Percentiles rank a stretch among this genome's conserved stretches.
Evolutionary conservation across 2,797 vertebrate species (phyloP).

Genomic region (Siniperca scherzeri): DNA sequence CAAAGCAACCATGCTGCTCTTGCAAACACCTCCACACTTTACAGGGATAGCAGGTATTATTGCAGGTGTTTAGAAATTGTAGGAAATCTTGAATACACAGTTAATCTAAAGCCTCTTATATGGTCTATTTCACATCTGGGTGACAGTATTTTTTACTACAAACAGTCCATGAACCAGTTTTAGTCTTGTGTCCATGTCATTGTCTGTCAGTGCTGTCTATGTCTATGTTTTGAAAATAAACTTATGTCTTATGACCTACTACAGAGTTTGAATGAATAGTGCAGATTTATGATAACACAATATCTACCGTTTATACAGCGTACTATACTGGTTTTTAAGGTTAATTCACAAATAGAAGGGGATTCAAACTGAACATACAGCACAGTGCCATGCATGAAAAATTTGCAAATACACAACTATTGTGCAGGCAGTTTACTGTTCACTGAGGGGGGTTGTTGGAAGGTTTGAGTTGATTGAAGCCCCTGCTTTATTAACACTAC

Average conservation of each 20-base stretch:
- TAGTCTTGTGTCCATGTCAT: constrained; percentile 10
- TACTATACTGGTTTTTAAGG: neutral
- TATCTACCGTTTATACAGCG: neutral
- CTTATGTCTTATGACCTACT: neutral
- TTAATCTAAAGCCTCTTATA: constrained; percentile 63
- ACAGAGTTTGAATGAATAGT: neutral
- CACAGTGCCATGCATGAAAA: neutral
- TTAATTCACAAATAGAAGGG: neutral
- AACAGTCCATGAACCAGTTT: constrained; percentile 11
- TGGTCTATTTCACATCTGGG: constrained; percentile 37
- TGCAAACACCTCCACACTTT: constrained; percentile 64
- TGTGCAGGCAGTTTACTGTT: too few species aligned
- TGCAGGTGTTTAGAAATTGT: constrained; percentile 50
- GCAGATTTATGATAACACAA: neutral
- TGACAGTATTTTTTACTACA: neutral
- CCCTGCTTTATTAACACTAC: constrained; percentile 1
- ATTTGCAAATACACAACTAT: neutral
- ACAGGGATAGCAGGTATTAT: constrained; percentile 54
- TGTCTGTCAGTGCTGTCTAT: neutral
- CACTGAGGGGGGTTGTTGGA: neutral
- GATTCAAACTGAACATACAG: neutral
- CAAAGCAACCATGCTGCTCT: constrained; percentile 48
- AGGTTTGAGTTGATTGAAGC: constrained; percentile 12
- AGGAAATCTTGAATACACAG: constrained; percentile 47
- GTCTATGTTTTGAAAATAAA: neutral